phyloP scores from a whole-genome alignment of 2,797 vertebrate species.

The Meda fulgida region DNA sequence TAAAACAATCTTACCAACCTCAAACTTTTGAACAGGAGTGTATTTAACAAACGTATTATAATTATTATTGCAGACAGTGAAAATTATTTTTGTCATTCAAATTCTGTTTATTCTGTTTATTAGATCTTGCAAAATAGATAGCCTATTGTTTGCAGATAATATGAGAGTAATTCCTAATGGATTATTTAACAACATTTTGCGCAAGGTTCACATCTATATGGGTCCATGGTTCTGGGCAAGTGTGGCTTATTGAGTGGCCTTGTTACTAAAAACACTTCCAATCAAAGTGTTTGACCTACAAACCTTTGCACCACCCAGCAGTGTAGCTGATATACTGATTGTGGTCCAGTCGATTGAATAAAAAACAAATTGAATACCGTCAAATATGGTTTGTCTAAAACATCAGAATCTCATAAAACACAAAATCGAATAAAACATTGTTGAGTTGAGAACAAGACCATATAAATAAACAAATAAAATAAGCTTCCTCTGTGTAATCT shows the following conservation, averaged over 20 bases:
- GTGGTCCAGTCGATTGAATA: neutral
- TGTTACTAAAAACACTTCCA: conserved; percentile 63
- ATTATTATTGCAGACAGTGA: neutral
- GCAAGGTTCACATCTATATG: conserved; percentile 45
- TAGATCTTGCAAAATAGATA: neutral
- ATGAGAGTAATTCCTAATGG: conserved; percentile 11
- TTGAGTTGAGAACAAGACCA: too few relatives aligned
- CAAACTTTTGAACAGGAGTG: neutral
- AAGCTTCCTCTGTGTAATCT: too few relatives aligned
- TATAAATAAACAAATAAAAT: too few relatives aligned
- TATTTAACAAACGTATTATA: neutral
- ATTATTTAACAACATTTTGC: conserved; percentile 1
- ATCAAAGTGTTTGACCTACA: conserved; percentile 68
- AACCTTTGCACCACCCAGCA: conserved; percentile 38
- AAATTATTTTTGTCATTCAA: neutral
- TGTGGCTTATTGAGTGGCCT: conserved; percentile 72
- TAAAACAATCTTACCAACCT: too few relatives aligned
- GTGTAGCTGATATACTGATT: neutral
- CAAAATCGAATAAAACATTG: too few relatives aligned
- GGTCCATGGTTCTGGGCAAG: conserved; percentile 58
- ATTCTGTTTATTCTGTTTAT: neutral
- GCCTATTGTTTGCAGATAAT: neutral
- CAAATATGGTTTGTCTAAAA: neutral
- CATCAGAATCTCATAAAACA: neutral
- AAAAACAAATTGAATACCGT: too few relatives aligned